Base-by-base conservation (phyloP, 2,888 invertebrate species). In the Tortricodes alternella region DNA sequence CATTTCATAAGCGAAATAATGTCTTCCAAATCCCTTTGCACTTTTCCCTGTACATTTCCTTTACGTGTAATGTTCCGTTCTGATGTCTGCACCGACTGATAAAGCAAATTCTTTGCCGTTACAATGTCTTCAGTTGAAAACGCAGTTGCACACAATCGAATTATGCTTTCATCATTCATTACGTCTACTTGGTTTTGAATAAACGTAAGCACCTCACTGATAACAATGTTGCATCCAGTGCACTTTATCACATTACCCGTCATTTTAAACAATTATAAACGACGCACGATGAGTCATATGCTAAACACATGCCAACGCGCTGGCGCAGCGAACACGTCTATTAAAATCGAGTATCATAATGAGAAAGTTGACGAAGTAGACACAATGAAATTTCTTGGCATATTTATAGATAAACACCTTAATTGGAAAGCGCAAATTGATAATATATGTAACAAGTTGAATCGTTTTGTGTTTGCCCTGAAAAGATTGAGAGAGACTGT, bases 1-100 rank as follows among this genome's bases (percentile, higher is more conserved):
- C 60, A 3, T 52, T 35, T n/a, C 1, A 18, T 11, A 1, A 51
- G 38, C 51, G 56, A 57, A 16, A 11, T 48, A 1, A 60, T 53
- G 37, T 58, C 37, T n/a, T 23, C 18, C 2, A 48, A 1, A 11
- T 4, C 37, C 9, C 46, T 8, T 8, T 13, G 16, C 16, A 35
- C 9, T 7, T 16, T 16, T 1, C n/a, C 18, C 6, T 8, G 9
- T 7, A 4, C 18, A 1, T 19, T 18, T 0, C 37, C 37, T 18
- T 18, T 37, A 8, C 37, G 16, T 1, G 0, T n/a, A 2, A n/a
- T 37, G 0, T 18, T 16, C 8, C 5, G 16, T 18, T n/a, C 37
- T n/a, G 9, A 0, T 2, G 9, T n/a, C 1, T 18, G 8, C 5
- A 18, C 37, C 1, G 37, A 37, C 8, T 18, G 37, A 18, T 18